phyloP scores from a whole-genome alignment of 2,113 vertebrate genomes.

The Centropus bengalensis region DNA sequence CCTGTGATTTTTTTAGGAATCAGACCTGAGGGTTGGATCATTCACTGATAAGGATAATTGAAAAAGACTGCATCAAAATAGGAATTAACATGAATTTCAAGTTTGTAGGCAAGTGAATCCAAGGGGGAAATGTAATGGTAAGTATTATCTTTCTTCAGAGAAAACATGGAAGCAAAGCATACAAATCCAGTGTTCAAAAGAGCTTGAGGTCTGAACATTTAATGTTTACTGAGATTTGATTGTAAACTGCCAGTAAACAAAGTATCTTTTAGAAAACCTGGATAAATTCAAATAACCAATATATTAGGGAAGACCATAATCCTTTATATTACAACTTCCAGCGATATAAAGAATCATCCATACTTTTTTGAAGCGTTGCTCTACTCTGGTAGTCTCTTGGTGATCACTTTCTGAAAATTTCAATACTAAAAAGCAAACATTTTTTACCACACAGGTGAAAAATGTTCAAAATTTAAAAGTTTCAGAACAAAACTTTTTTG shows the following conservation, averaged over 20 bases:
- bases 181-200: background rate
- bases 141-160: background rate
- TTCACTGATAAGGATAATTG: background rate
- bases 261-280: background rate
- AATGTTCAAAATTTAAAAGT: background rate
- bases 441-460: background rate
- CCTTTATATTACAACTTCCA: background rate
- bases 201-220: background rate
- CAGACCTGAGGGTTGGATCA: background rate
- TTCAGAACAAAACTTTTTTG: background rate
- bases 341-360: background rate
- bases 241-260: background rate
- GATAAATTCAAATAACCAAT: constrained; percentile 52
- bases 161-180: background rate
- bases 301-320: background rate
- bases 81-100: background rate
- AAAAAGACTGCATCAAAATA: background rate
- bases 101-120: background rate
- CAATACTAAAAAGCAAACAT: background rate
- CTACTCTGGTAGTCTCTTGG: background rate
- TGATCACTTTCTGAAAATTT: background rate
- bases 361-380: background rate
- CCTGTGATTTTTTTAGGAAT: background rate
- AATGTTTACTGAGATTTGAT: background rate
- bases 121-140: background rate